These are phyloP conservation scores for Metalampra italica DNA, from an alignment of 2,888 invertebrate genomes.

Conservation along the genomic window DNA sequence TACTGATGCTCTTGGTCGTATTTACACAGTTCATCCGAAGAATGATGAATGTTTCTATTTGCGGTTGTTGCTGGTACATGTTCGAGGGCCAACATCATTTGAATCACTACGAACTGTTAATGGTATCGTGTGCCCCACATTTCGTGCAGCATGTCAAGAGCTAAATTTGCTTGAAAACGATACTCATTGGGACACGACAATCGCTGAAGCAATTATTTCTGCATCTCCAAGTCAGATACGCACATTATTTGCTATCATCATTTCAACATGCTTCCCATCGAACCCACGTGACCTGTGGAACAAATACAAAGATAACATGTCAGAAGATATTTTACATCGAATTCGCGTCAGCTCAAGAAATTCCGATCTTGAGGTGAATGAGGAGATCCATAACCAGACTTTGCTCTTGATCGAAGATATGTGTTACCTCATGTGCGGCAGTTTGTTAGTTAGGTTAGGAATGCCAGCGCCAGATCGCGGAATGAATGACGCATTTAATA, in stretches of 20 bases:
- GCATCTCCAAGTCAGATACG: slow-evolving; percentile 20
- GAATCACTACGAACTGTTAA: slow-evolving; percentile 17
- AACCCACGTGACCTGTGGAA: slow-evolving; percentile 17
- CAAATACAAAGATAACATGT: slow-evolving; percentile 19
- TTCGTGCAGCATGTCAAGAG: slow-evolving; percentile 21
- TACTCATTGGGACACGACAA: slow-evolving; percentile 19
- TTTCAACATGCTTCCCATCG: slow-evolving; percentile 22
- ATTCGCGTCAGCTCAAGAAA: slow-evolving; percentile 7
- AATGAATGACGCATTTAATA: slow-evolving; percentile 20
- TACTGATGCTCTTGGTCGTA: slow-evolving; percentile 18
- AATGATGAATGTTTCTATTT: slow-evolving; percentile 37
- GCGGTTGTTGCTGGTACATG: slow-evolving; percentile 35
- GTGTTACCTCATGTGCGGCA: neutral
- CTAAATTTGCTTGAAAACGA: slow-evolving; percentile 21
- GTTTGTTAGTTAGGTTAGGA: neutral
- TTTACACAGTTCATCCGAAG: slow-evolving; percentile 6
- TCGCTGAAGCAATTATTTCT: slow-evolving; percentile 17
- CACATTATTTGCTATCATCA: slow-evolving; percentile 21
- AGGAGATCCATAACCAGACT: slow-evolving; percentile 17
- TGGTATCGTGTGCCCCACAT: slow-evolving; percentile 18
- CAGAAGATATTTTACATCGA: slow-evolving; percentile 17
- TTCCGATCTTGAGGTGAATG: slow-evolving; percentile 5
- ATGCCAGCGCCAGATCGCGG: slow-evolving; percentile 20
- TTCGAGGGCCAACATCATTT: slow-evolving; percentile 28
- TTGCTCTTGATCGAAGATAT: slow-evolving; percentile 14